Base-by-base conservation (phyloP, 2,888 invertebrate genomes). In the Malthinus seriepunctatus region DNA sequence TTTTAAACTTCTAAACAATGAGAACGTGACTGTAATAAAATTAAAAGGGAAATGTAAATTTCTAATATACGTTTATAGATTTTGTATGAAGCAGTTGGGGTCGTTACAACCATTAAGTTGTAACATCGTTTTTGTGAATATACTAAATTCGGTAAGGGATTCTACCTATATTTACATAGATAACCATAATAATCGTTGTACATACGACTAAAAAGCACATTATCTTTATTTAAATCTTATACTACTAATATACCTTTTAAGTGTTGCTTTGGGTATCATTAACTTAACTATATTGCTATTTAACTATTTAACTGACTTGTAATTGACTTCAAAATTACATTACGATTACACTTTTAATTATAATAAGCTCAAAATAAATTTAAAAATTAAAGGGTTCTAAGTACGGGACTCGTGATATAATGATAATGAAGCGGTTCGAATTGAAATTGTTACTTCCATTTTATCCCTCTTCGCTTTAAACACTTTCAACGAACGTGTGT, bases 191-290 rank as follows among this genome's bases (percentile, higher is more conserved):
- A 54, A 54, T 54, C 54, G 54, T 54, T 54, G 47, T 31, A 34
- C 35, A 10, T 46, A 48, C 54, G 54, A 33, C 47, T 33, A 54
- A 54, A 54, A 54, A 54, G 48, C 38, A 33, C 15, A 42, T 45
- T 54, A 48, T 54, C 54, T 54, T 54, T 54, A 54, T 54, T 54
- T 54, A 46, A 54, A 54, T 54, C 54, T 54, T 48, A 48, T 46
- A 31, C 33, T 39, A 39, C 54, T 48, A 38, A 46, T 54, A 48
- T 42, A 54, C 48, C 38, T 47, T 52, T 48, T 48, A 23, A 54
- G 54, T 48, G 48, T n/a, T 47, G 46, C 48, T 38, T 34, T 15
- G 54, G 54, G 48, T 23, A 54, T 47, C 39, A 48, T 54, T 54
- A 48, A 39, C 54, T 38, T 11, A 14, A 47, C 42, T 54, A 48